Conservation (phyloP, 2,888 invertebrate species). For the Pristionchus arcanus region DNA sequence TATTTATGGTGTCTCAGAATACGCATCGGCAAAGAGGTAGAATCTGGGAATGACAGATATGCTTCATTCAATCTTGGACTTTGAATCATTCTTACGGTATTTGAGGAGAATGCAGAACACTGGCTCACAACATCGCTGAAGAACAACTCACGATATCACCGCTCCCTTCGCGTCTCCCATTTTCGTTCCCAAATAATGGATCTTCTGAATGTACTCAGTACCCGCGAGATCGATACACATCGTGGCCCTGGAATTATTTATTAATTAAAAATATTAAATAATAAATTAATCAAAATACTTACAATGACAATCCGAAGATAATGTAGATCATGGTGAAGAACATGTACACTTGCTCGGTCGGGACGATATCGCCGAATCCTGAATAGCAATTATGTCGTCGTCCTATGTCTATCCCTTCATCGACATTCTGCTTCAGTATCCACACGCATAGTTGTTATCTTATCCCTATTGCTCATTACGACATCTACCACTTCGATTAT, state of each 20-base stretch:
- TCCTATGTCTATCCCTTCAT: not conserved
- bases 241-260: slow-evolving; percentile 71
- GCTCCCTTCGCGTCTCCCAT: slow-evolving; percentile 79
- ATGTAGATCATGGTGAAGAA: slow-evolving; percentile 79
- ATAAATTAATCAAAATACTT: not conserved
- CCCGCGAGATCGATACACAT: slow-evolving; percentile 79
- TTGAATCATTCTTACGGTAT: too few species aligned
- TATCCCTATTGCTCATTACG: too few species aligned
- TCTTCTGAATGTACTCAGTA: slow-evolving; percentile 78
- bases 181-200: slow-evolving; percentile 78
- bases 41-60: too few species aligned
- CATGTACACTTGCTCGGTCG: slow-evolving; percentile 78
- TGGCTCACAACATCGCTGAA: not conserved
- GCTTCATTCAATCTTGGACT: too few species aligned
- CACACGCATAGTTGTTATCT: too few species aligned
- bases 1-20: too few species aligned
- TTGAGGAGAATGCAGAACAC: too few species aligned
- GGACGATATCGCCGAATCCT: slow-evolving; percentile 79
- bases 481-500: too few species aligned
- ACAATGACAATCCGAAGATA: slow-evolving; percentile 78
- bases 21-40: too few species aligned
- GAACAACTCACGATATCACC: slow-evolving; percentile 68
- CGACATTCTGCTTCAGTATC: too few species aligned
- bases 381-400: not conserved
- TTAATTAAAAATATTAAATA: not conserved